Percentiles rank a stretch among this genome's conserved stretches.
These are phyloP conservation scores for Nemoura dubitans DNA, from an alignment of 2,888 invertebrate genomes.

Conservation along the genomic window DNA sequence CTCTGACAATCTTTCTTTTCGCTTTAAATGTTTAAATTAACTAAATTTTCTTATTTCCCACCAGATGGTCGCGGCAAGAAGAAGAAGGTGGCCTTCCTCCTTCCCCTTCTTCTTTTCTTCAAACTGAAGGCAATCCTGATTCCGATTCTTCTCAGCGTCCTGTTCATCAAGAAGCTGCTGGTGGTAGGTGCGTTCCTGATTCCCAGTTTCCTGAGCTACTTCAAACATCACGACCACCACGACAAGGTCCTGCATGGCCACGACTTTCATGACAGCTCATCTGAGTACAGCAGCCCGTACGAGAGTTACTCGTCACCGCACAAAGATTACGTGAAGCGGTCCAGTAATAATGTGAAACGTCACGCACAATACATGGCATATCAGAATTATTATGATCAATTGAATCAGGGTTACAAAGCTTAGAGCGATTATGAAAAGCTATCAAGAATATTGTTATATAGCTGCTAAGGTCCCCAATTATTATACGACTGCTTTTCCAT, in stretches of 20 bases:
- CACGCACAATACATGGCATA: conserved; percentile 42
- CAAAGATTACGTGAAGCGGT: conserved; percentile 9
- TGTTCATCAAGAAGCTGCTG: conserved; percentile 73
- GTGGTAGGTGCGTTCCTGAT: conserved; percentile 68
- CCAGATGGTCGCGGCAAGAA: conserved; percentile 48
- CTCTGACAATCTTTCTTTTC: too few relatives aligned
- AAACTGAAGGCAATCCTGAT: conserved; percentile 67
- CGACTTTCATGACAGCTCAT: conserved; percentile 21
- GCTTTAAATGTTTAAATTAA: too few relatives aligned
- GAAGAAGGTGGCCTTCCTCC: conserved; percentile 50
- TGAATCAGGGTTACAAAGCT: background rate
- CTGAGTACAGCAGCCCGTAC: conserved; percentile 35
- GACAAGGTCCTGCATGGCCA: background rate
- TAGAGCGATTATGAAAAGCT: background rate
- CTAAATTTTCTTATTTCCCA: too few relatives aligned
- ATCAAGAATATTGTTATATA: background rate
- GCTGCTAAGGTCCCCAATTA: too few relatives aligned
- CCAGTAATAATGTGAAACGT: conserved; percentile 28
- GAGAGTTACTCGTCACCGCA: conserved; percentile 5
- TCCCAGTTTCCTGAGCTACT: conserved; percentile 65
- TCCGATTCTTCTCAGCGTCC: conserved; percentile 69
- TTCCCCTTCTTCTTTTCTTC: conserved; percentile 59
- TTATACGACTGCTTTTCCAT: too few relatives aligned
- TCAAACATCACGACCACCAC: conserved; percentile 55
- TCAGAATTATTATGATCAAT: conserved; percentile 38